A percentile compares a stretch with the other conserved stretches of the same genome.
Conservation (phyloP, 1,140 invertebrate genomes). For the Trichoplusia ni region DNA sequence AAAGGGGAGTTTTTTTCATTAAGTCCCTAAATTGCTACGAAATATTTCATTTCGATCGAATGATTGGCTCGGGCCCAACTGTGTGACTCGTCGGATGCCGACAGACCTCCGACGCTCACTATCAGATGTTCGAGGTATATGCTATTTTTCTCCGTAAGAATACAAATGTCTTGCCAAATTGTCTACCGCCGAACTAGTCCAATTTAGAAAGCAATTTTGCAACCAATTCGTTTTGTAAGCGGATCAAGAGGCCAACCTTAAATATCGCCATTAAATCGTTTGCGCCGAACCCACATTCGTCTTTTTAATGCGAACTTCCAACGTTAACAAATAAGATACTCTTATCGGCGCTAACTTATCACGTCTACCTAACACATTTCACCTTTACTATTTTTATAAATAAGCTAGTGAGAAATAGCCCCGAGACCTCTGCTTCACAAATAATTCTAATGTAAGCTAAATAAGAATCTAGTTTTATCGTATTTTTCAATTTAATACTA, state of each 20-base stretch:
- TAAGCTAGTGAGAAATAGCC: conserved; percentile 3
- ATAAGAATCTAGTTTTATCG: too few species aligned
- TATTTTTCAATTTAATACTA: too few species aligned
- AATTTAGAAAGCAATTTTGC: conserved; percentile 80
- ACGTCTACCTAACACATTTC: conserved; percentile 4
- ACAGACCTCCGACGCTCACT: conserved; percentile 64
- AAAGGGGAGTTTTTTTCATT: conserved; percentile 51
- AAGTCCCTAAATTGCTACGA: conserved; percentile 50
- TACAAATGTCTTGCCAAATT: conserved; percentile 81
- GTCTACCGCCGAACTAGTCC: conserved; percentile 77
- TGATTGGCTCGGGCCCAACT: conserved; percentile 73
- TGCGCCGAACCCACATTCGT: conserved; percentile 50
- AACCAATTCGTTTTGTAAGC: conserved; percentile 79
- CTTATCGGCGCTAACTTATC: conserved; percentile 39
- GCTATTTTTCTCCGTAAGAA: conserved; percentile 79
- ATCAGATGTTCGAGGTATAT: conserved; percentile 76
- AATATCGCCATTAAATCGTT: conserved; percentile 74
- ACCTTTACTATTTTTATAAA: conserved; percentile 9
- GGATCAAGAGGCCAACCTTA: conserved; percentile 74
- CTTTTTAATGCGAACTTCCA: conserved; percentile 47
- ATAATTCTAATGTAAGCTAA: background rate
- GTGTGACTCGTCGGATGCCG: conserved; percentile 50
- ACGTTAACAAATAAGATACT: conserved; percentile 47
- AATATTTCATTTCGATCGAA: conserved; percentile 67
- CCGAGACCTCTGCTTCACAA: background rate